These are phyloP conservation scores for Coenobita brevimanus DNA, from an alignment of 1,140 invertebrate species.

Conservation along the genomic window DNA sequence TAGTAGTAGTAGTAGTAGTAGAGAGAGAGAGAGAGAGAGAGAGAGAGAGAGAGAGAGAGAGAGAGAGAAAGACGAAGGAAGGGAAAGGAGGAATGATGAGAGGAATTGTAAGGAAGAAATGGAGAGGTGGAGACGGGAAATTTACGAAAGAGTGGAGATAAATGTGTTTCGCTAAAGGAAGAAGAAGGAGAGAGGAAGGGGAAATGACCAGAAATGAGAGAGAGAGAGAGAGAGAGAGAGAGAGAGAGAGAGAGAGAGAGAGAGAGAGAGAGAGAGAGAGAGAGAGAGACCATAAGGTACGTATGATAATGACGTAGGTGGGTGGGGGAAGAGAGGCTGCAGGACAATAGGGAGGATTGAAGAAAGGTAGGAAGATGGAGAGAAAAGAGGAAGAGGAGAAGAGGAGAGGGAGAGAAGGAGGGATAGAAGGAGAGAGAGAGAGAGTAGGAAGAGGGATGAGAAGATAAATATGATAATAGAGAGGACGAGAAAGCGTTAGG, in stretches of 20 bases:
- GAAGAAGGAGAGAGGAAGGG: background rate
- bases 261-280: background rate
- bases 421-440: background rate
- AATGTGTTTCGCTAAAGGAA: no score
- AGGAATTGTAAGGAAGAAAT: no score
- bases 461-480: background rate
- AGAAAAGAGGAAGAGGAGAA: background rate
- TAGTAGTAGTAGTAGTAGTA: no score
- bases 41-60: no score
- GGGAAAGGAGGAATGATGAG: no score
- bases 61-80: no score
- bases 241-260: background rate
- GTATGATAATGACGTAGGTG: background rate
- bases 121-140: no score
- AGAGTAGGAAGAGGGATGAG: background rate
- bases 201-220: no score
- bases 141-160: no score
- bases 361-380: background rate
- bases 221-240: slow-evolving; percentile 4
- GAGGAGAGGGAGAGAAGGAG: background rate
- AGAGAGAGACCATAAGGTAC: no score
- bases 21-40: no score
- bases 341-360: background rate
- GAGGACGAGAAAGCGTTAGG: background rate
- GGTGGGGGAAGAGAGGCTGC: background rate